These are phyloP conservation scores for Channallabes apus DNA, from an alignment of 2,797 vertebrate genomes.

Conservation along the genomic window DNA sequence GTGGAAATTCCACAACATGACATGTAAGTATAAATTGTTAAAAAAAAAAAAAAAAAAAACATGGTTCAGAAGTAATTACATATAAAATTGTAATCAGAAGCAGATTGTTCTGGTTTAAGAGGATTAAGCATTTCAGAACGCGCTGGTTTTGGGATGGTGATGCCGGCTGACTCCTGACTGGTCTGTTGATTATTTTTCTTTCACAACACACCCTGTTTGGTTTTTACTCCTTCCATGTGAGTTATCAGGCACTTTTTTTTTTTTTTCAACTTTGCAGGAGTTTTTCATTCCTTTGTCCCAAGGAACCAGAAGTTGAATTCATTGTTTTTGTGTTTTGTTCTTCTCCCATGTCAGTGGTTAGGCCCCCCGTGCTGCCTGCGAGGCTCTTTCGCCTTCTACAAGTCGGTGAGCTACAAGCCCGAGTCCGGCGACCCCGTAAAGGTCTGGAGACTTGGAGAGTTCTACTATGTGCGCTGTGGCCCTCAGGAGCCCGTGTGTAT, in stretches of 20 bases:
- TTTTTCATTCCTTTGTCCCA: not conserved
- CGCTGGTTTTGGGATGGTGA: not conserved
- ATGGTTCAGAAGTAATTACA: not conserved
- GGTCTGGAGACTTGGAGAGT: constrained; percentile 78
- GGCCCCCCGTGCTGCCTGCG: constrained; percentile 79
- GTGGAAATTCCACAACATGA: not conserved
- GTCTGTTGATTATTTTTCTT: not conserved
- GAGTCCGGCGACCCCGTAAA: constrained; percentile 60
- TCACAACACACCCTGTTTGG: not conserved
- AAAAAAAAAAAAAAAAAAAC: not conserved
- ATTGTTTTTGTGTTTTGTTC: not conserved
- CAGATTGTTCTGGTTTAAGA: not conserved
- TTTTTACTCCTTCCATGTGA: not conserved
- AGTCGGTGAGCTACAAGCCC: constrained; percentile 72
- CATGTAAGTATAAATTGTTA: not conserved
- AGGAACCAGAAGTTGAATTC: not conserved
- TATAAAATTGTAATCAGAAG: not conserved
- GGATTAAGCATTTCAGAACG: not conserved
- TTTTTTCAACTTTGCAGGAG: too few species aligned
- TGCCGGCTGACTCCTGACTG: not conserved
- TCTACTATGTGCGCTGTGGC: constrained; percentile 78
- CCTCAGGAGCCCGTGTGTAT: constrained; percentile 77
- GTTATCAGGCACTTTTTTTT: not conserved
- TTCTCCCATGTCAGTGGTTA: constrained; percentile 68
- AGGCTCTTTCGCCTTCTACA: constrained; percentile 80